Evolutionary conservation across 2,888 invertebrate species (phyloP).

Genomic region (Ypsolopha sequella): DNA sequence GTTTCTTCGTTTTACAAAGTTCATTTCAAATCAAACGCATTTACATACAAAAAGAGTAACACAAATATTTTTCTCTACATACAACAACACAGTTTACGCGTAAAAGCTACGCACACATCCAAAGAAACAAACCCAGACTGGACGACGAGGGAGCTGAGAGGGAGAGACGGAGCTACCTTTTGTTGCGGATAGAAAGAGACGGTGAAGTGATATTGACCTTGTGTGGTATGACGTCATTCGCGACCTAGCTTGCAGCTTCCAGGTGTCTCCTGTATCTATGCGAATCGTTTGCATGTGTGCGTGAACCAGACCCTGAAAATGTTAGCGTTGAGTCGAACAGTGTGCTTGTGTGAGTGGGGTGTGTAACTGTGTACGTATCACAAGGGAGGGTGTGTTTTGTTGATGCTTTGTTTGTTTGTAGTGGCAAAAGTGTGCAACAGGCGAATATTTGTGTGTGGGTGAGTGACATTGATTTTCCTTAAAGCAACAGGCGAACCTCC

Average conservation of each 20-base stretch:
- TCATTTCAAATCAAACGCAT: not conserved
- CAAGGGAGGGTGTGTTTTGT: conserved; percentile 4
- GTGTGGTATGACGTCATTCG: conserved; percentile 68
- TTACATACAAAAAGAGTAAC: not conserved
- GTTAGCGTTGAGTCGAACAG: no score
- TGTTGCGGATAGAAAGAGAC: conserved; percentile 22
- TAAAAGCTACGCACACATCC: conserved; percentile 31
- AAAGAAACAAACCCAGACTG: conserved; percentile 36
- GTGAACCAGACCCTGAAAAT: conserved; percentile 14
- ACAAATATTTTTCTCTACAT: not conserved
- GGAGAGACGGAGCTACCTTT: conserved; percentile 22
- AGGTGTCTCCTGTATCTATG: conserved; percentile 20
- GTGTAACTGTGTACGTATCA: conserved; percentile 5
- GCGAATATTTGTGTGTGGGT: conserved; percentile 24
- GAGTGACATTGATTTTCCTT: conserved; percentile 55
- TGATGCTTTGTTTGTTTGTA: conserved; percentile 20
- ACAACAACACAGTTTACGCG: not conserved
- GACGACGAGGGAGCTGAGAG: conserved; percentile 36
- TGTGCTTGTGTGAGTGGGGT: conserved; percentile 21
- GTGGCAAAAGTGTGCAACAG: conserved; percentile 31
- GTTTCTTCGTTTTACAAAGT: not conserved
- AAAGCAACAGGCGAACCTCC: conserved; percentile 46
- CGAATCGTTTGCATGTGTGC: conserved; percentile 7
- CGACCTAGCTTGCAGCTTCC: conserved; percentile 69
- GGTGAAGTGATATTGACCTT: conserved; percentile 63